Evolutionary conservation across 30 jellyfish, hydroid and myxozoan genomes (phyloP).

Genomic region (Mastigias papua): DNA sequence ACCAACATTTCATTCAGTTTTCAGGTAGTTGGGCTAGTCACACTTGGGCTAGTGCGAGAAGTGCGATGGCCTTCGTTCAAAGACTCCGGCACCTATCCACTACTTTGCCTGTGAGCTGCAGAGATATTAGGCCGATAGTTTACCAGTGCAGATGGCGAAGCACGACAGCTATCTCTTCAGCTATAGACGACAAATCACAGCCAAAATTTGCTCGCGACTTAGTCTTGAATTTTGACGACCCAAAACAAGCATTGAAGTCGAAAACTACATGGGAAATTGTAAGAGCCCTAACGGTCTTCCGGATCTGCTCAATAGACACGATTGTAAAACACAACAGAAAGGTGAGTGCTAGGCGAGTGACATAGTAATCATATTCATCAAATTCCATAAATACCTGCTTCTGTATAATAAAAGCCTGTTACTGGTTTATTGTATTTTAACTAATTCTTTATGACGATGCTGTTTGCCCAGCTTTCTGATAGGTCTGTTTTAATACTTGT

Average conservation of each 20-base stretch:
- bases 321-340: slow-evolving; percentile 72
- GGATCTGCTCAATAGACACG: slow-evolving; percentile 77
- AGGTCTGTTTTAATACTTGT: too few relatives aligned
- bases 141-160: slow-evolving; percentile 38
- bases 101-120: background rate
- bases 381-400: background rate
- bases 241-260: slow-evolving; percentile 83
- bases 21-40: background rate
- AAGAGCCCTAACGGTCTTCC: slow-evolving; percentile 87
- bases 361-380: too few relatives aligned
- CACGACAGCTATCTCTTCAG: slow-evolving; percentile 40
- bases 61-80: slow-evolving; percentile 15
- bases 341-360: slow-evolving; percentile 55
- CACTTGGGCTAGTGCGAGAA: background rate
- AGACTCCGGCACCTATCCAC: background rate
- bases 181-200: slow-evolving; percentile 30
- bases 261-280: slow-evolving; percentile 86
- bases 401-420: too few relatives aligned
- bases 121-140: slow-evolving; percentile 14
- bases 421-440: too few relatives aligned
- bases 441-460: too few relatives aligned
- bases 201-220: slow-evolving; percentile 1
- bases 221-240: slow-evolving; percentile 71
- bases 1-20: slow-evolving; percentile 27
- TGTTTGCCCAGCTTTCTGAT: too few relatives aligned